phyloP scores from a whole-genome alignment of 2,113 vertebrate species.

The Rhinopomastus cyanomelas region DNA sequence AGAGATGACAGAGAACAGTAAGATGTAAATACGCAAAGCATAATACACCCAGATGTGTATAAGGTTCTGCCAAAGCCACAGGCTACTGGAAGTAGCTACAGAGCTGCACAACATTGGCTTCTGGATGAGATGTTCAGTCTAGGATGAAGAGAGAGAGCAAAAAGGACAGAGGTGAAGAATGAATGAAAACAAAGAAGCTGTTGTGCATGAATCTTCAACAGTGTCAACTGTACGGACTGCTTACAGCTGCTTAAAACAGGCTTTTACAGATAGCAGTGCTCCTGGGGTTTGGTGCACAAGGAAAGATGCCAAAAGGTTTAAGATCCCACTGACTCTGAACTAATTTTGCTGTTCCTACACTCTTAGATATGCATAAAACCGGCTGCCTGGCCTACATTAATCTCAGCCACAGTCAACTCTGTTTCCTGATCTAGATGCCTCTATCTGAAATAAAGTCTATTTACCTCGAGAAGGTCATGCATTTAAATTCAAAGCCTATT shows the following conservation, averaged over 20 bases:
- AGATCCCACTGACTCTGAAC: background rate
- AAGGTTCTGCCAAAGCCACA: background rate
- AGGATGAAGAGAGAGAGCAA: background rate
- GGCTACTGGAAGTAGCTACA: background rate
- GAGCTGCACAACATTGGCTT: background rate
- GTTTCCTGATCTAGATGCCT: background rate
- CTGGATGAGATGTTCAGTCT: background rate
- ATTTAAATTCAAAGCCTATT: conserved; percentile 9
- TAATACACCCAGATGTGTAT: background rate
- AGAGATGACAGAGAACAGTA: background rate
- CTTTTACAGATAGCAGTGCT: background rate
- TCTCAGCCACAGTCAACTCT: background rate
- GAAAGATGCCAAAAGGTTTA: background rate
- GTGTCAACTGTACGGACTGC: background rate
- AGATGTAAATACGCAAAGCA: background rate
- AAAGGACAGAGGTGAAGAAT: background rate
- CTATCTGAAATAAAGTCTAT: background rate
- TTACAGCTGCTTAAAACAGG: background rate
- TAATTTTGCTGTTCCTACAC: background rate
- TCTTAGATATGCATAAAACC: background rate
- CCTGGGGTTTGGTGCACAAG: background rate
- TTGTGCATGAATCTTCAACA: background rate
- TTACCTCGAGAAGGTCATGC: background rate
- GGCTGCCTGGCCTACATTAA: background rate
- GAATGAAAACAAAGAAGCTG: background rate